These are phyloP conservation scores for Pseudotriccus pelzelni DNA, from an alignment of 2,797 vertebrate genomes.

Conservation along the genomic window DNA sequence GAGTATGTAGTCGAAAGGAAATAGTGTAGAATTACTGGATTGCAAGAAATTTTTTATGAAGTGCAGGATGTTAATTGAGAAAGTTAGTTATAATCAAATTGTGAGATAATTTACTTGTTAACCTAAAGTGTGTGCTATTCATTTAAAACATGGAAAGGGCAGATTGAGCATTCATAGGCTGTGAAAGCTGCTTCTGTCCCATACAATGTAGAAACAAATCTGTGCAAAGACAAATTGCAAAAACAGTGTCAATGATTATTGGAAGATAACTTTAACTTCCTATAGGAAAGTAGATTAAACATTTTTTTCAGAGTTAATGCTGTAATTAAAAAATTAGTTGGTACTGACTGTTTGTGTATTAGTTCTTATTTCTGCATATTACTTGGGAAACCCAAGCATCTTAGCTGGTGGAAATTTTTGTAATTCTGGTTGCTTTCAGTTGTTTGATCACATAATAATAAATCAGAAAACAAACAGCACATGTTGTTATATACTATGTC, in stretches of 20 bases:
- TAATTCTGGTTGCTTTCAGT: background rate
- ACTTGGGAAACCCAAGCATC: background rate
- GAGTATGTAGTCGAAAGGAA: background rate
- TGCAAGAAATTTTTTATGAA: background rate
- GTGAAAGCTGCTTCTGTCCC: rapidly evolving
- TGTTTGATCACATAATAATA: background rate
- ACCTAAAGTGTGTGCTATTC: background rate
- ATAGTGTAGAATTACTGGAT: background rate
- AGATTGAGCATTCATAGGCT: background rate
- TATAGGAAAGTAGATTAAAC: background rate
- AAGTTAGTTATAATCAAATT: background rate
- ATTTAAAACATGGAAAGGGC: background rate
- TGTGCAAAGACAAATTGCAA: background rate
- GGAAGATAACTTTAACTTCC: background rate
- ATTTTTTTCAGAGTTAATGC: background rate
- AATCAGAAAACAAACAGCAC: background rate
- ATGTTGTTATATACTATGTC: background rate
- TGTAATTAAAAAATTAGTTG: background rate
- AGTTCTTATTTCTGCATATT: background rate
- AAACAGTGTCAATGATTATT: background rate
- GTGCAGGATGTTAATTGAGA: background rate
- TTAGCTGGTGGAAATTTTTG: background rate
- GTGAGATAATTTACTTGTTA: background rate
- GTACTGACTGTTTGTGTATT: background rate
- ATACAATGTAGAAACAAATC: background rate